Base-by-base conservation (phyloP, 2,113 vertebrate genomes). In the Dipodomys merriami region DNA sequence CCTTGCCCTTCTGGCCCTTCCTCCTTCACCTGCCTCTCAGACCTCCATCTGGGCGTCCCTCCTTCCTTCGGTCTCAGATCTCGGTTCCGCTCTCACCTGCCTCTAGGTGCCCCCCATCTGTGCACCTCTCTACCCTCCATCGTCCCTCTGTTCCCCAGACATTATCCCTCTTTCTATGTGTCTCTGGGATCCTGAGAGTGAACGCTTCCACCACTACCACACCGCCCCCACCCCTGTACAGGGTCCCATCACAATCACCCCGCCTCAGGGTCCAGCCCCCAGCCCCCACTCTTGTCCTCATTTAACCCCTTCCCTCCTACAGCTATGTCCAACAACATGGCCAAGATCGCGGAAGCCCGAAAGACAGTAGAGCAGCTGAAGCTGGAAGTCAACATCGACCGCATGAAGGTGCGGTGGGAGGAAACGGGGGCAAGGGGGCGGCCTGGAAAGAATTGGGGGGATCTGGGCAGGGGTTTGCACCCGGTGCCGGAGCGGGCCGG, bases 321-420 rank as follows among this genome's bases (percentile, higher is more conserved):
- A 91, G 97, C 89, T 86, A 99, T 99, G 99, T 99, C 99, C 12
- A 99, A 99, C 97, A 99, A 99, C 97, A 99, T 99, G 98, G 99
- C 99, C 87, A 99, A 99, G 97, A 99, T 99, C 39, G 98, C 98
- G 33, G 99, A 99, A 80, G 99, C 99, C 20, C 97, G 99, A 49
- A 99, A 99, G 97, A 98, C 98, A 0, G 99, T 99, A 87, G 99
- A 99, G 57, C 99, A 99, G 60, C 95, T 99, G 57, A 99, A 99
- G 94, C 97, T 99, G 96, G 99, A 99, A 94, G 99, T 99, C 91
- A 99, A 99, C 97, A 98, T 99, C 35, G 98, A 99, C 94, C 98
- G 99, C 88, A 99, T 99, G 98, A 98, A 99, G 99, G 99, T 99
- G 60, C 86, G 1, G 2, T 7, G 65, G 25, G 12, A 2, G 27